Conservation (phyloP, 1,140 invertebrate species). For the Neomicropteryx cornuta region DNA sequence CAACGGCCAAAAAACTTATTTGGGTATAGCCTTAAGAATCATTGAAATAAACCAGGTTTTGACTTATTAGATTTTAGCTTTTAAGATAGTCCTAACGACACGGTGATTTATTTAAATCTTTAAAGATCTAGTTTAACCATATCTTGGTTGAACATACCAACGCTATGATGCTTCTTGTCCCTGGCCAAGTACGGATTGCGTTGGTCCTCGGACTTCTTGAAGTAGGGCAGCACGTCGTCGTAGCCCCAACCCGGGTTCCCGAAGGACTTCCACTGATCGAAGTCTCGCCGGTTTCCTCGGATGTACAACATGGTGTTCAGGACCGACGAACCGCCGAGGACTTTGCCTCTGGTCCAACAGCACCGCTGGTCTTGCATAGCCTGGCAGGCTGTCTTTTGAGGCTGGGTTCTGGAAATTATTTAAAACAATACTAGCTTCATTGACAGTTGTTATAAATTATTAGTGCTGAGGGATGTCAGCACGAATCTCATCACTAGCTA, state of each 20-base stretch:
- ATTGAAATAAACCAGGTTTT: too few species aligned
- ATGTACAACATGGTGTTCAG: slow-evolving; percentile 89
- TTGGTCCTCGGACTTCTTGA: slow-evolving; percentile 77
- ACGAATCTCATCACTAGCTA: too few species aligned
- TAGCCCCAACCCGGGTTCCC: slow-evolving; percentile 87
- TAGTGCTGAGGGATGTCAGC: too few species aligned
- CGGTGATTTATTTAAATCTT: too few species aligned
- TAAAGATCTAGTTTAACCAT: too few species aligned
- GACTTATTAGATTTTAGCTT: too few species aligned
- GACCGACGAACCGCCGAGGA: slow-evolving; percentile 77
- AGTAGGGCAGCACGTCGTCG: slow-evolving; percentile 77
- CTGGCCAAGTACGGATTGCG: slow-evolving; percentile 68
- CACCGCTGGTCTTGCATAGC: slow-evolving; percentile 71
- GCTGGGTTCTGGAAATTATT: slow-evolving; percentile 63
- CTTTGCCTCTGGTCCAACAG: slow-evolving; percentile 76
- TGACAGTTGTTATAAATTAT: neutral
- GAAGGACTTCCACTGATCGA: slow-evolving; percentile 77
- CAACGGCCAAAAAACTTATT: too few species aligned
- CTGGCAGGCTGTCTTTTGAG: slow-evolving; percentile 73
- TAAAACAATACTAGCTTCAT: neutral
- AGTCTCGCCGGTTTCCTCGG: slow-evolving; percentile 81
- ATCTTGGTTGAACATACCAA: slow-evolving; percentile 50
- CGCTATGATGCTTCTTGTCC: slow-evolving; percentile 56
- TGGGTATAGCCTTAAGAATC: too few species aligned
- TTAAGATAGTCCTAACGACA: too few species aligned